These are phyloP conservation scores for Coregonus suidteri DNA, from an alignment of 2,797 vertebrate genomes.

Conservation along the genomic window DNA sequence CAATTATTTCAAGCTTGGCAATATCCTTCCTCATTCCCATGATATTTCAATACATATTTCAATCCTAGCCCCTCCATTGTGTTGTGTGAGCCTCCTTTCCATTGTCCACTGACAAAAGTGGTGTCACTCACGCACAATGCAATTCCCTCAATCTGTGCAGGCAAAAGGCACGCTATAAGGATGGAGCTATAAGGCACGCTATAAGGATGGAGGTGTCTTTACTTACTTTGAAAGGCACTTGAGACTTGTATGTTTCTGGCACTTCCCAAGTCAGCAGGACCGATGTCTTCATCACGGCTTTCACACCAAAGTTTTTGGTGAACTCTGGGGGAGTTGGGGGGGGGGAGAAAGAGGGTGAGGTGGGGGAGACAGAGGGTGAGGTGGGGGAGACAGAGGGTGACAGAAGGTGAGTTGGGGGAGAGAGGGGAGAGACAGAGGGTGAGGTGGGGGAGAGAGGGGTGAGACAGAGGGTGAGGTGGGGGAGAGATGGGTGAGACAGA, in stretches of 20 bases:
- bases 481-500: no score
- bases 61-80: background rate
- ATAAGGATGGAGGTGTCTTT: slow-evolving; percentile 8
- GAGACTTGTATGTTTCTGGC: slow-evolving; percentile 88
- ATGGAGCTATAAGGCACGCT: background rate
- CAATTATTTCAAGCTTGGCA: background rate
- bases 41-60: background rate
- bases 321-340: slow-evolving; percentile 79
- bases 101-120: background rate
- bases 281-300: slow-evolving; percentile 90
- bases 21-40: background rate
- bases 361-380: no score
- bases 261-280: slow-evolving; percentile 97
- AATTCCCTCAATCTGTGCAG: background rate
- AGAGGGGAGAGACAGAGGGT: no score
- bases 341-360: background rate
- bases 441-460: no score
- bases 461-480: no score
- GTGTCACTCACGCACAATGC: background rate
- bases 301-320: slow-evolving; percentile 95
- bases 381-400: no score
- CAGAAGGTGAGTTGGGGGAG: no score
- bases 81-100: background rate
- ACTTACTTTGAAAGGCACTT: slow-evolving; percentile 92
- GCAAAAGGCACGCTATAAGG: background rate